Evolutionary conservation across 2,113 vertebrate species (phyloP), one percentile per base, ranked within the genome.

Genomic region (Indri indri): DNA sequence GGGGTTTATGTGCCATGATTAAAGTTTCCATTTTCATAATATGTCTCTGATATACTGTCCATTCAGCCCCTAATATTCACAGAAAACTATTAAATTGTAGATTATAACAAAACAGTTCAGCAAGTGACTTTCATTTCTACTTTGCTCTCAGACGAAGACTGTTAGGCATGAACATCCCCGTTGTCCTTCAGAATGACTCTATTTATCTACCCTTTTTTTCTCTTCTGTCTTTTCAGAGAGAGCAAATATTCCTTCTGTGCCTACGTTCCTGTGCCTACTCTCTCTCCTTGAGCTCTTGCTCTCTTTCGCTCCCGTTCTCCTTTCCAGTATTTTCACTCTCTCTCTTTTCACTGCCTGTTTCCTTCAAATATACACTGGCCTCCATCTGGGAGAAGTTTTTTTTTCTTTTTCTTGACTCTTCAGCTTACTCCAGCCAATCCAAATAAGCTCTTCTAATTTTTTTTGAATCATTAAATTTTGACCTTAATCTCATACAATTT

Each of bases 1-100:
- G 98, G 87, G 22, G 73, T 96, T 98, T 91, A 68, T 82, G 50
- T 93, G 77, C 37, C 57, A 77, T 96, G 96, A 97, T 98, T 97
- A 97, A 96, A 97, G 97, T 88, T 87, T 94, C 65, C 6, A 25
- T 84, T 96, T 97, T 96, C 95, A 94, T 94, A 95, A 94, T 85
- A 20, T 85, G 66, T 45, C 80, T 47, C 52, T 85, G 74, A 96
- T 87, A 95, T 68, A 59, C 80, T 68, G 57, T 59, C 89, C 89
- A 32, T 70, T 52, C 52, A 68, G 77, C 20, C 42, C 47, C 68
- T 40, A 25, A 20, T 73, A 84, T 80, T 40, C 89, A 34, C 81
- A 92, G 65, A 87, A 94, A 97, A 80, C n/a, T 70, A 81, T 94
- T 89, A 85, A 84, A 86, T 50, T 87, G 76, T 42, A 85, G 47